These are phyloP conservation scores for Aproaerema taeniolella DNA, from an alignment of 2,888 invertebrate genomes.

Conservation along the genomic window DNA sequence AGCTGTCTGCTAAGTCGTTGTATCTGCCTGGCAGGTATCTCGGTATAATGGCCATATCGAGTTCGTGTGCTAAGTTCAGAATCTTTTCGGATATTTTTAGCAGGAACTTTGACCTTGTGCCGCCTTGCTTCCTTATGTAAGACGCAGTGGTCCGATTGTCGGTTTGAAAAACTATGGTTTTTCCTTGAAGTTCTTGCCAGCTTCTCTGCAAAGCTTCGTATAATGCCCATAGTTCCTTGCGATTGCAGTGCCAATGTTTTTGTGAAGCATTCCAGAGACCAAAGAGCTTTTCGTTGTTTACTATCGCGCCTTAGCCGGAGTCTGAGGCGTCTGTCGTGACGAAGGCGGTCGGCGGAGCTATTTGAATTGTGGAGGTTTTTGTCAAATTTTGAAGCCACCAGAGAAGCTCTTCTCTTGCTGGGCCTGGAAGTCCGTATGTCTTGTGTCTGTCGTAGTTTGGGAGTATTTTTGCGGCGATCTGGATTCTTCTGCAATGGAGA, in stretches of 20 bases:
- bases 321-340: constrained; percentile 2
- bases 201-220: neutral
- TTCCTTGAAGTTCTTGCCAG: neutral
- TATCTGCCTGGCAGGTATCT: constrained; percentile 1
- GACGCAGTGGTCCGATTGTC: constrained; percentile 6
- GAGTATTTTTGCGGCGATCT: constrained; percentile 1
- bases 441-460: neutral
- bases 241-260: neutral
- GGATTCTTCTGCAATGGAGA: constrained; percentile 2
- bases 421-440: neutral
- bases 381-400: constrained; percentile 3
- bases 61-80: neutral
- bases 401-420: neutral
- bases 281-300: neutral
- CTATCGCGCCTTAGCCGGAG: constrained; percentile 1
- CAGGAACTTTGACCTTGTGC: constrained; percentile 1
- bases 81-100: constrained; percentile 6
- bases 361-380: neutral
- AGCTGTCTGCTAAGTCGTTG: neutral
- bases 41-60: neutral
- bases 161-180: neutral
- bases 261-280: neutral
- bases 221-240: neutral
- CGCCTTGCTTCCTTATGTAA: constrained; percentile 1
- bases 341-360: neutral